phyloP scores from a whole-genome alignment of 2,888 invertebrate species.

The Cataglyphis rosenhaueri region DNA sequence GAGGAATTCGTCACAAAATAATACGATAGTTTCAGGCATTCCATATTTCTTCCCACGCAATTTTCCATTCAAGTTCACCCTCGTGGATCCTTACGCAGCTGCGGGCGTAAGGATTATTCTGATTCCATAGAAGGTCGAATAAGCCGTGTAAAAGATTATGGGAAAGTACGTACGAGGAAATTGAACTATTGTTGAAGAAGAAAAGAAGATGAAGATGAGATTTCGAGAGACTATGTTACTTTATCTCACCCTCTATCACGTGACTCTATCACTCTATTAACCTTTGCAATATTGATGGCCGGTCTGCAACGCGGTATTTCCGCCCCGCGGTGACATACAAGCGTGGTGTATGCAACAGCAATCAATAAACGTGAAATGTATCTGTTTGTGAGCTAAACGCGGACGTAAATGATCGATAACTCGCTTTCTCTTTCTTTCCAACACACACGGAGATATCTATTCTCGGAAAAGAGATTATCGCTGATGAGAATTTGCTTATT shows the following conservation, averaged over 20 bases:
- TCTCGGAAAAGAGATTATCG: conserved; percentile 8
- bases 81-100: not conserved
- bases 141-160: conserved; percentile 9
- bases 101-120: conserved; percentile 15
- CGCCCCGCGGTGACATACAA: conserved; percentile 44
- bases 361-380: conserved; percentile 60
- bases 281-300: conserved; percentile 56
- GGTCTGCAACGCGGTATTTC: conserved; percentile 49
- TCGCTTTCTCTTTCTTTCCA: not conserved
- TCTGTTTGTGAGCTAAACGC: conserved; percentile 45
- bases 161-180: conserved; percentile 4
- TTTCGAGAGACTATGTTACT: conserved; percentile 22
- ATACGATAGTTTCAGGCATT: not conserved
- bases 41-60: not conserved
- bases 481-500: conserved; percentile 6
- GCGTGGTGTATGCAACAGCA: conserved; percentile 55
- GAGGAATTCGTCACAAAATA: not conserved
- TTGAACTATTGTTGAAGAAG: conserved; percentile 29
- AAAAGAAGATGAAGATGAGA: not conserved
- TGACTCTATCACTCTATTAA: conserved; percentile 35
- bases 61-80: conserved; percentile 8
- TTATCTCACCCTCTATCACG: not conserved
- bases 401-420: conserved; percentile 40
- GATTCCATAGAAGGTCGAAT: conserved; percentile 29
- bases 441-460: not conserved